Conservation (phyloP, 1,140 invertebrate species). For the Zaprionus lachaisei region DNA sequence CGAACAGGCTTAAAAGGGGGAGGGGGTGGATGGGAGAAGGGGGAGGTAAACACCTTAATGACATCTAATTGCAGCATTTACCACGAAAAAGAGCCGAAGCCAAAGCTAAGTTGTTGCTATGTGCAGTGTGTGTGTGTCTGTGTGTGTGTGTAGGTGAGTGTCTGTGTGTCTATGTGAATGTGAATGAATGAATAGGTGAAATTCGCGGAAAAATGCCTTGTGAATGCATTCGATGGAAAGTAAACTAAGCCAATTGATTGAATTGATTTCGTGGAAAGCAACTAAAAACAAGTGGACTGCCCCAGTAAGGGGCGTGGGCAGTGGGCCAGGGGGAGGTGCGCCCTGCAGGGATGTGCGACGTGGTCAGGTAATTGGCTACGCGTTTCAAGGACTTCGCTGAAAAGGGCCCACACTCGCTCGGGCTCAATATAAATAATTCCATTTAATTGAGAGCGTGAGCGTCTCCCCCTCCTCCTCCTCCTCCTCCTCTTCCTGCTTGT, state of each 20-base stretch:
- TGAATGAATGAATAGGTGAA: conserved; percentile 32
- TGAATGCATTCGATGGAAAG: conserved; percentile 50
- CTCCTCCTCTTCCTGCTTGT: too few species aligned
- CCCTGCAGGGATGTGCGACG: background rate
- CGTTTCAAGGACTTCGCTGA: conserved; percentile 38
- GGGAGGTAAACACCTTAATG: conserved; percentile 20
- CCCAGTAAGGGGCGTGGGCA: background rate
- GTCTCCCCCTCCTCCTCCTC: background rate
- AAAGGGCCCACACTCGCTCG: background rate
- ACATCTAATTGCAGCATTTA: conserved; percentile 38
- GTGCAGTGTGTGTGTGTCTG: background rate
- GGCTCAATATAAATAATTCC: conserved; percentile 35
- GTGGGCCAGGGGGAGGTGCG: background rate
- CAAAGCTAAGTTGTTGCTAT: conserved; percentile 46
- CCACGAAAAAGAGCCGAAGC: conserved; percentile 25
- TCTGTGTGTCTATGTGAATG: background rate
- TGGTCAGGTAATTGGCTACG: conserved; percentile 21
- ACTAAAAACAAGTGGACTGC: conserved; percentile 2
- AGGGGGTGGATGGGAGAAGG: background rate
- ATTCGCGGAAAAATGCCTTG: conserved; percentile 58
- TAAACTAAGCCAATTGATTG: conserved; percentile 55
- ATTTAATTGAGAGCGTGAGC: conserved; percentile 38
- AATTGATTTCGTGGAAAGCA: conserved; percentile 56
- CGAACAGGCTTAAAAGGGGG: background rate
- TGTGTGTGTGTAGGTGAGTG: conserved; percentile 6